Conservation (phyloP, 2,888 invertebrate genomes). For the Embidobia sp. region DNA sequence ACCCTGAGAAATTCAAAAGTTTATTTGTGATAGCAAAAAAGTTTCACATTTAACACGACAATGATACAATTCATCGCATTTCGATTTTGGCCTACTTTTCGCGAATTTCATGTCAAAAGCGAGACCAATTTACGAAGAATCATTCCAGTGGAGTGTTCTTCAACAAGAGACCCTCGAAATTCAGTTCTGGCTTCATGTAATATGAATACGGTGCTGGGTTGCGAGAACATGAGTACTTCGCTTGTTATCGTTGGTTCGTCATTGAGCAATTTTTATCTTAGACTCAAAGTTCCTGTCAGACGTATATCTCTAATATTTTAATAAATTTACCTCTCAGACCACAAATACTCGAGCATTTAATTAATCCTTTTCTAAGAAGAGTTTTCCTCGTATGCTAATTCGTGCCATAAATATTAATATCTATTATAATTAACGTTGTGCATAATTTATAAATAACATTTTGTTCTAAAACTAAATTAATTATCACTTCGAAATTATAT, state of each 20-base stretch:
- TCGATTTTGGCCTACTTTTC: slow-evolving; percentile 36
- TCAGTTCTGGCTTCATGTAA: slow-evolving; percentile 39
- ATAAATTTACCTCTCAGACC: background rate
- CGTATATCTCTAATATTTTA: slow-evolving; percentile 3
- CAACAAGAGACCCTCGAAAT: slow-evolving; percentile 40
- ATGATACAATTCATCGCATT: slow-evolving; percentile 11
- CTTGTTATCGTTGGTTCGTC: slow-evolving; percentile 38
- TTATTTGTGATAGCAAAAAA: too few species aligned
- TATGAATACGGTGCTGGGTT: slow-evolving; percentile 43
- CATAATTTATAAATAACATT: too few species aligned
- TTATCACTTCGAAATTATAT: too few species aligned
- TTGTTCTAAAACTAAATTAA: too few species aligned
- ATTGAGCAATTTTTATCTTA: slow-evolving; percentile 26
- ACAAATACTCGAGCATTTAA: background rate
- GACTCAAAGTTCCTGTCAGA: background rate
- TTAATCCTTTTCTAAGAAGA: too few species aligned
- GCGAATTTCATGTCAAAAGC: slow-evolving; percentile 30
- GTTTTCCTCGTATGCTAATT: too few species aligned
- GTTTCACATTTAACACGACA: background rate
- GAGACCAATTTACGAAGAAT: slow-evolving; percentile 50
- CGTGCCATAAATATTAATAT: too few species aligned
- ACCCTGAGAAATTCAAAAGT: too few species aligned
- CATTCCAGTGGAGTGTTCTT: slow-evolving; percentile 42
- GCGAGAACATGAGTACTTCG: slow-evolving; percentile 27
- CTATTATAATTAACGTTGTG: too few species aligned